Base-by-base conservation (phyloP, 2,888 invertebrate genomes). In the Meteorus cinctellus region DNA sequence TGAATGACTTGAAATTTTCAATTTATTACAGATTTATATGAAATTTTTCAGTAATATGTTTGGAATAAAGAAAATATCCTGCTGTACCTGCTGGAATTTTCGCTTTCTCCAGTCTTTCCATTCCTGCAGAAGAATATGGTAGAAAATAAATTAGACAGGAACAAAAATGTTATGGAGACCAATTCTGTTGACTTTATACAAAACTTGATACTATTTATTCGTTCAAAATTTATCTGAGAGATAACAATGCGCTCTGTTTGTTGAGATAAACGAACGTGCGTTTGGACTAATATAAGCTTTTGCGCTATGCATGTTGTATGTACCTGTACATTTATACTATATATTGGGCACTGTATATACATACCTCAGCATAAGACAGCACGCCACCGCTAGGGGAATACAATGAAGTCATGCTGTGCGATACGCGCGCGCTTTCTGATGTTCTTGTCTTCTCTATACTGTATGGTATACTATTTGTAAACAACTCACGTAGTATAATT, bases 1-100 rank as follows among this genome's bases (percentile, higher is more conserved):
- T 83, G 81, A 79, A 78, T 78, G 80, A 81, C 80, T 81, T 83
- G 83, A 80, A 83, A 84, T 84, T 84, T 82, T 83, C 80, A 83
- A 84, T 85, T 85, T 81, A 84, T 82, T 83, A 81, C 81, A 81
- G 82, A 82, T 82, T 83, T 82, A 81, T 83, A 80, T 80, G 75
- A 76, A n/a, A n/a, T n/a, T n/a, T n/a, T n/a, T n/a, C n/a, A n/a
- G n/a, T 24, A 24, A 31, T 27, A 34, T n/a, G 63, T 31, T 5
- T 31, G 63, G n/a, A 63, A 63, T 63, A 34, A 34, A 34, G 12
- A 8, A 34, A 34, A 63, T 63, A 63, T 70, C 70, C 63, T 72
- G 60, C 75, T 41, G 29, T 27, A 69, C 45, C 71, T 63, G 62
- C 31, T 67, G 16, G 71, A 34, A 51, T 48, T 62, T 45, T 14